Conservation (phyloP, 2,797 vertebrate species). For the Xenops minutus region DNA sequence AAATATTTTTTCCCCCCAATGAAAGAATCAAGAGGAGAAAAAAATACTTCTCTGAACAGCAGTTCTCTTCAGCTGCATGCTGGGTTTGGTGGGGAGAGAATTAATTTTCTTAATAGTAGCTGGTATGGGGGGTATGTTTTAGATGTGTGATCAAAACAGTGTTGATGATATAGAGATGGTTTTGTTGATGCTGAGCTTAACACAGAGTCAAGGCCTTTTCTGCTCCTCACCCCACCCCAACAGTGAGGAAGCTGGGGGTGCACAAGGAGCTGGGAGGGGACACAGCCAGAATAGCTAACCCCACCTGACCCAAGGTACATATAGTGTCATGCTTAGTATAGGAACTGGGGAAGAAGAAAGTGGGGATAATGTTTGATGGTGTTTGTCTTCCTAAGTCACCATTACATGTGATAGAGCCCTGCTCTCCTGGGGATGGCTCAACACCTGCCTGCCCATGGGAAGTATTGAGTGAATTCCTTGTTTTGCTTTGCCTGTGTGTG, state of each 20-base stretch:
- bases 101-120: not conserved
- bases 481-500: not conserved
- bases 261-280: not conserved
- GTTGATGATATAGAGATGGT: not conserved
- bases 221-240: not conserved
- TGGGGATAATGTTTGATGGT: too few species aligned
- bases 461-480: not conserved
- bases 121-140: not conserved
- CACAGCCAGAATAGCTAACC: not conserved
- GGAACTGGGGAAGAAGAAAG: not conserved
- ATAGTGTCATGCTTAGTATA: not conserved
- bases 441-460: not conserved
- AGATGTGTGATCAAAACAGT: not conserved
- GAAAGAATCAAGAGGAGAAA: not conserved
- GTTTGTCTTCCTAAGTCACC: not conserved
- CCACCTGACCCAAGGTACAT: not conserved
- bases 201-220: not conserved
- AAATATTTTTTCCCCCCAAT: not conserved
- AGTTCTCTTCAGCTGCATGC: not conserved
- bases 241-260: too few species aligned
- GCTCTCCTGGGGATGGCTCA: not conserved
- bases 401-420: fast-evolving
- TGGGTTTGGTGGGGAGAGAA: not conserved
- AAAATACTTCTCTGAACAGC: not conserved
- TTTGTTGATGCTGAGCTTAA: not conserved